Evolutionary conservation across 2,888 invertebrate genomes (phyloP).

Genomic region (Drosophila cognata): DNA sequence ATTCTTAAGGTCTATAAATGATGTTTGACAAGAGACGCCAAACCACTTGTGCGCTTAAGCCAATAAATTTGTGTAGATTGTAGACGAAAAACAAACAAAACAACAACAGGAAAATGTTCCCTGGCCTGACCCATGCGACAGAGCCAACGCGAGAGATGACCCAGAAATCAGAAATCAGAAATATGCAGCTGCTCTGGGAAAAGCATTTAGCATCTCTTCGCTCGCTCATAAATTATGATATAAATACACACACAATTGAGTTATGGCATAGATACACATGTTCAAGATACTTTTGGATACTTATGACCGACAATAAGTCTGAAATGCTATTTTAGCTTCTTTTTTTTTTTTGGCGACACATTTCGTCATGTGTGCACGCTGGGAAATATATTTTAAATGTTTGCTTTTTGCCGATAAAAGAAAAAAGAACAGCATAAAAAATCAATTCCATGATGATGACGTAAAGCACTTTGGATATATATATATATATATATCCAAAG

Average conservation of each 20-base stretch:
- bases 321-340: conserved; percentile 12
- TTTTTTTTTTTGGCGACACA: conserved; percentile 67
- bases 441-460: conserved; percentile 45
- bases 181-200: conserved; percentile 49
- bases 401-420: conserved; percentile 31
- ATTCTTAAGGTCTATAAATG: not conserved
- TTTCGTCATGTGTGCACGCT: conserved; percentile 19
- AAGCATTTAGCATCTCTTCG: conserved; percentile 30
- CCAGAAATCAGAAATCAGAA: conserved; percentile 42
- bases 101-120: not conserved
- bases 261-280: conserved; percentile 42
- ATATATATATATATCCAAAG: not conserved
- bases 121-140: conserved; percentile 40
- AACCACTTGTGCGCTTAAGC: conserved; percentile 18
- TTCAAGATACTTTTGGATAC: conserved; percentile 47
- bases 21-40: not conserved
- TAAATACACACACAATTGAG: conserved; percentile 41
- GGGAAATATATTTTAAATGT: conserved; percentile 54
- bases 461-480: conserved; percentile 13
- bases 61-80: conserved; percentile 1
- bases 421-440: conserved; percentile 22
- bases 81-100: not conserved
- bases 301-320: conserved; percentile 8
- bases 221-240: conserved; percentile 34
- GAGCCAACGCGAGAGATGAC: conserved; percentile 34